Evolutionary conservation across 2,888 invertebrate species (phyloP), one percentile per base, ranked within the genome.

Genomic region (Tanypteryx hageni): DNA sequence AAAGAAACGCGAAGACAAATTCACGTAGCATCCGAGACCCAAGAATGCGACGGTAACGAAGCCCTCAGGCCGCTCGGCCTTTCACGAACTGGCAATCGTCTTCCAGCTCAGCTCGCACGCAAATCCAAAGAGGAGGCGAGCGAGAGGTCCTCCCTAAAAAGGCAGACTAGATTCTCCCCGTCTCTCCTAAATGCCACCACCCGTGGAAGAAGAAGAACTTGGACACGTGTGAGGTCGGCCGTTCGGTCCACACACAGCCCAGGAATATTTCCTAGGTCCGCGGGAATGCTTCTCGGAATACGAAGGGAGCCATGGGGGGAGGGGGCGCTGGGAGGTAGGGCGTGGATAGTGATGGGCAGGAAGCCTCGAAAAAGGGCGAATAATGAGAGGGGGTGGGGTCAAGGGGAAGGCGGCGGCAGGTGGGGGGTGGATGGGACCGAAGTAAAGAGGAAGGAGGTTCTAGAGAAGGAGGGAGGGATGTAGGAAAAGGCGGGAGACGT

Each of bases 321-420:
- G 44, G 44, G 44, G 5, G 44, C 18, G 68, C 22, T 68, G 68
- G 18, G 18, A 68, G 22, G 68, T n/a, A 16, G 44, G 68, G 68
- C n/a, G n/a, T n/a, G 68, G 68, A 68, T 68, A n/a, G 68, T 76
- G 76, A 76, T 27, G 76, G 76, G 27, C 76, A 76, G 76, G 76
- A 76, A 76, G 76, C 76, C 22, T n/a, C 68, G 68, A n/a, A 68
- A 68, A 68, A n/a, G 68, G 76, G 76, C 76, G 76, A 76, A 76
- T 76, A 76, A 76, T 76, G n/a, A 68, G 68, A 11, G 14, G n/a
- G 5, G 64, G 64, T 8, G 22, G n/a, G 68, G 16, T 18, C 9
- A n/a, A 22, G 27, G 22, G 76, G 22, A 13, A 76, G 27, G 76
- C 11, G 18, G 22, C 18, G n/a, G 68, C 68, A 68, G 76, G 76